Percentiles rank a stretch among this genome's conserved stretches.
phyloP scores from a whole-genome alignment of 1,140 invertebrate genomes.

The Spodoptera litura region DNA sequence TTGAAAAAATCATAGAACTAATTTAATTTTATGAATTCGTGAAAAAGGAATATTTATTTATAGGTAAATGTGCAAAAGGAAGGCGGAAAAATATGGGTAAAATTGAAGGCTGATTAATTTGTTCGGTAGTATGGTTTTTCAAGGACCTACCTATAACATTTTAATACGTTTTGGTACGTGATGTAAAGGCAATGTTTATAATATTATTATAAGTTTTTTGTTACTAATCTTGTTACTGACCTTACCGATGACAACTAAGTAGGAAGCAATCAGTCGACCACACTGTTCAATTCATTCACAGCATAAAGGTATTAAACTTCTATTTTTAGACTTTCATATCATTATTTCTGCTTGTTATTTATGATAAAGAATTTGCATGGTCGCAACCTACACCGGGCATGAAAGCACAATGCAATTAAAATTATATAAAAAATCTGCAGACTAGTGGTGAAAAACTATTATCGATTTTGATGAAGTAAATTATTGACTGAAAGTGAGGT shows the following conservation, averaged over 20 bases:
- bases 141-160: neutral
- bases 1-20: slow-evolving; percentile 1
- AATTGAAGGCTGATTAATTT: neutral
- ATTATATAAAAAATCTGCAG: neutral
- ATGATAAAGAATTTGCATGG: neutral
- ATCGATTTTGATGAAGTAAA: neutral
- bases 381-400: neutral
- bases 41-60: neutral
- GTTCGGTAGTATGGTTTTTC: neutral
- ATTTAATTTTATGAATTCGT: slow-evolving; percentile 1
- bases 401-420: neutral
- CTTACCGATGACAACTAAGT: slow-evolving; percentile 26
- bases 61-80: neutral
- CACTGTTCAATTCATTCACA: slow-evolving; percentile 17
- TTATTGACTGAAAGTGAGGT: neutral
- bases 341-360: neutral
- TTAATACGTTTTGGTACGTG: neutral
- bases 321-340: slow-evolving; percentile 30
- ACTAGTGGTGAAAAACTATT: neutral
- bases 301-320: slow-evolving; percentile 8
- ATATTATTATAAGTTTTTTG: neutral
- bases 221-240: slow-evolving; percentile 20
- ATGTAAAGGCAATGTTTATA: neutral
- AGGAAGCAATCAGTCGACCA: slow-evolving; percentile 25
- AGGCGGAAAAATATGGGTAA: slow-evolving; percentile 9